A percentile compares a stretch with the other conserved stretches of the same genome.
Evolutionary conservation across 37 sponge, comb jelly and placozoan genomes (phyloP).

Genomic region (Spongia lamella): DNA sequence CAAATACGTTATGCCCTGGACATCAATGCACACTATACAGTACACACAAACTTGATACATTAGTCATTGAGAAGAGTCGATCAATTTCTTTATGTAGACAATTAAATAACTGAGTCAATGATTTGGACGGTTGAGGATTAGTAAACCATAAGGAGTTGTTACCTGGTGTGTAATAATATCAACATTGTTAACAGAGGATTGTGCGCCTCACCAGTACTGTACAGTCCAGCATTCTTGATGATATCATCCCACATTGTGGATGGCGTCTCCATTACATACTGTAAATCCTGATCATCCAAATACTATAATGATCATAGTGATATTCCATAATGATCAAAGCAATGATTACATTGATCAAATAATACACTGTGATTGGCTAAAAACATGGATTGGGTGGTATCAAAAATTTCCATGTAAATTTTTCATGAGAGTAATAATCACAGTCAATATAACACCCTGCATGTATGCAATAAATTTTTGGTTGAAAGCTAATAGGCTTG

Average conservation of each 20-base stretch:
- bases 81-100: constrained; percentile 33
- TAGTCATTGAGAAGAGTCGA: constrained; percentile 29
- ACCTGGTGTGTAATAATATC: not conserved
- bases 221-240: constrained; percentile 14
- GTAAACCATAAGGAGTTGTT: constrained; percentile 49
- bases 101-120: constrained; percentile 56
- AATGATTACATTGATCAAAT: too few relatives aligned
- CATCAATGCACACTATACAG: too few relatives aligned
- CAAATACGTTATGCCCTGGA: too few relatives aligned
- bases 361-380: too few relatives aligned
- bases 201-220: not conserved
- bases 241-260: constrained; percentile 35
- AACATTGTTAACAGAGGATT: not conserved
- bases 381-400: too few relatives aligned
- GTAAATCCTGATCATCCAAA: not conserved
- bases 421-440: too few relatives aligned
- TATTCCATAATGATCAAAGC: not conserved
- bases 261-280: constrained; percentile 26
- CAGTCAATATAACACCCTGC: too few relatives aligned
- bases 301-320: not conserved
- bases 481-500: too few relatives aligned
- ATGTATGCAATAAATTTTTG: too few relatives aligned
- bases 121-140: constrained; percentile 27
- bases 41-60: constrained; percentile 3
- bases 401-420: too few relatives aligned